These are phyloP conservation scores for Cheilosia impressa DNA, from an alignment of 2,888 invertebrate species.

Conservation along the genomic window DNA sequence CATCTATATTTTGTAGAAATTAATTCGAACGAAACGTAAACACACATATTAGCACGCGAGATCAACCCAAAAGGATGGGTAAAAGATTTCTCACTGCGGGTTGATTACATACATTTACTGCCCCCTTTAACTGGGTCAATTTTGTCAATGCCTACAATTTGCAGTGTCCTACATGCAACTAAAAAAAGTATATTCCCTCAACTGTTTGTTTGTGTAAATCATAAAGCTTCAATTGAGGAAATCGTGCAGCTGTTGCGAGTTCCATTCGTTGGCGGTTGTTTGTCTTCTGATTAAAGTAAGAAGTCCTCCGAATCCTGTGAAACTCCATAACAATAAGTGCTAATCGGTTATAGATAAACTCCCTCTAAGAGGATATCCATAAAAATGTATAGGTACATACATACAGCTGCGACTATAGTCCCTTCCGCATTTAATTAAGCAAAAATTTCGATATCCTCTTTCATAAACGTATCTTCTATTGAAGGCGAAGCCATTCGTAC, in stretches of 20 bases:
- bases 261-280: not conserved
- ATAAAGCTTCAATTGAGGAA: not conserved
- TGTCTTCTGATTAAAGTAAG: not conserved
- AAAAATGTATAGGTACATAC: not conserved
- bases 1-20: not conserved
- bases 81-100: too few relatives aligned
- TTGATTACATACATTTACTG: too few relatives aligned
- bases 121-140: not conserved
- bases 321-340: not conserved
- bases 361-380: not conserved
- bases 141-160: too few relatives aligned
- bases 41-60: not conserved
- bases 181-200: not conserved
- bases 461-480: slow-evolving; percentile 1
- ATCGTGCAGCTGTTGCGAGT: not conserved
- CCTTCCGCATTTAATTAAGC: slow-evolving; percentile 45
- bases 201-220: not conserved
- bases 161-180: too few relatives aligned
- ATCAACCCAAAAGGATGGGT: too few relatives aligned
- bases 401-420: not conserved
- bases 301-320: not conserved
- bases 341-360: slow-evolving; percentile 13
- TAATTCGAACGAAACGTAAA: not conserved
- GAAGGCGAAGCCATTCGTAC: not conserved
- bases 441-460: slow-evolving; percentile 29